Conservation (phyloP, 2,888 invertebrate genomes). For the Eilema griseolum region DNA sequence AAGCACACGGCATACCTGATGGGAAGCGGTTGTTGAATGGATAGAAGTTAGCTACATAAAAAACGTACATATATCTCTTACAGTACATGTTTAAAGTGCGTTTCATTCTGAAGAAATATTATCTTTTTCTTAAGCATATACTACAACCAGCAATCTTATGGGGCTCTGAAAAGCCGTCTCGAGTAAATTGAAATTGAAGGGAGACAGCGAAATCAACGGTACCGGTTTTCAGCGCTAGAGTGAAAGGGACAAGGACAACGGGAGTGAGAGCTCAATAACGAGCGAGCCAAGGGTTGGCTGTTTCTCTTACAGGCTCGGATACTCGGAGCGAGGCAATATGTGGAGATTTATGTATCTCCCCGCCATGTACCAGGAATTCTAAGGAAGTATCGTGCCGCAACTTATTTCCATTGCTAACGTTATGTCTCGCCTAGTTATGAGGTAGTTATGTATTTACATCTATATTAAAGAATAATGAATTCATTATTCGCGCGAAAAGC, state of each 20-base stretch:
- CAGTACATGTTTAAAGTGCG: background rate
- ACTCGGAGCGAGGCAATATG: conserved; percentile 81
- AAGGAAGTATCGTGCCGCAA: conserved; percentile 72
- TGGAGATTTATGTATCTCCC: conserved; percentile 82
- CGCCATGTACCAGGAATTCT: conserved; percentile 71
- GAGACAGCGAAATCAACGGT: conserved; percentile 67
- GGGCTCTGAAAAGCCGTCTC: conserved; percentile 86
- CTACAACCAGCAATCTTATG: conserved; percentile 69
- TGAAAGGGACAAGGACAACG: conserved; percentile 66
- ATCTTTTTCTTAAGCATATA: conserved; percentile 41
- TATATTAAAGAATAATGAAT: conserved; percentile 32
- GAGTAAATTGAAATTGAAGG: conserved; percentile 86
- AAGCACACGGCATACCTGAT: no score
- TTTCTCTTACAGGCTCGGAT: conserved; percentile 81
- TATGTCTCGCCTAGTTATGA: conserved; percentile 47
- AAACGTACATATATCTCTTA: background rate
- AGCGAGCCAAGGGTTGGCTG: conserved; percentile 86
- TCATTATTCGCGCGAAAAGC: background rate
- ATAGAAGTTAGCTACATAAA: background rate
- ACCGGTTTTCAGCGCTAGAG: conserved; percentile 49
- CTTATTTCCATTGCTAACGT: conserved; percentile 70
- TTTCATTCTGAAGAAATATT: background rate
- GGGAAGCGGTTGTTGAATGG: background rate
- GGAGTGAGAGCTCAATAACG: conserved; percentile 88
- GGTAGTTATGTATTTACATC: background rate